Percentiles rank a stretch among this genome's conserved stretches.
Evolutionary conservation across 2,113 vertebrate species (phyloP).

Genomic region (Chloroceryle aenea): DNA sequence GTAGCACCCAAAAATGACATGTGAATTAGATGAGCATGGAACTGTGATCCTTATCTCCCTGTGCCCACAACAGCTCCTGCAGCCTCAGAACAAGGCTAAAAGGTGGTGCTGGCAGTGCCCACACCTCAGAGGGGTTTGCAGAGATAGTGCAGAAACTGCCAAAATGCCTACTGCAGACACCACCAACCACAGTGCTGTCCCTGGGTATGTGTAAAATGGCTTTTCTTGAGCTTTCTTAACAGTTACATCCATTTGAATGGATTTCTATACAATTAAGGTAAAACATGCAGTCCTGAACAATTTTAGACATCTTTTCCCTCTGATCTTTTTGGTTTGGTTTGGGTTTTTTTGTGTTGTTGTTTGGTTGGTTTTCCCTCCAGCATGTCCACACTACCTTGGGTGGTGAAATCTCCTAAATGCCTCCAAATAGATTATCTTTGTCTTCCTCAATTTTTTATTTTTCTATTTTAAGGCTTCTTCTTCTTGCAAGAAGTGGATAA

Average conservation of each 20-base stretch:
- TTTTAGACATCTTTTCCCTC: background rate
- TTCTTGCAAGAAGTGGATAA: background rate
- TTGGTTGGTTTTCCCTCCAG: background rate
- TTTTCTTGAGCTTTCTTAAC: background rate
- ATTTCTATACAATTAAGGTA: background rate
- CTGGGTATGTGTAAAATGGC: fast-evolving
- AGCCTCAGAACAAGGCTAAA: background rate
- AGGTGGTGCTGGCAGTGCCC: background rate
- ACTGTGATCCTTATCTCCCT: background rate
- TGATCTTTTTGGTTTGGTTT: background rate
- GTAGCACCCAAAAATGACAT: fast-evolving
- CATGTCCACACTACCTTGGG: background rate
- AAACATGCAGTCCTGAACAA: fast-evolving
- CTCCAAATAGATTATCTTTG: background rate
- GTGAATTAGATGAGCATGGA: background rate
- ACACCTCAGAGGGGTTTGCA: fast-evolving
- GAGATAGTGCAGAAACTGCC: background rate
- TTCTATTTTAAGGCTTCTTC: background rate
- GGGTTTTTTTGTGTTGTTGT: background rate
- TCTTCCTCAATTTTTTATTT: background rate
- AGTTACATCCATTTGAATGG: background rate
- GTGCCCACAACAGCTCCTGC: background rate
- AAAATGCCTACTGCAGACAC: fast-evolving
- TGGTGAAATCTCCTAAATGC: background rate
- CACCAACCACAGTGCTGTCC: background rate